These are phyloP conservation scores for Bothrops jararaca DNA, from an alignment of 2,113 vertebrate genomes.

Conservation along the genomic window DNA sequence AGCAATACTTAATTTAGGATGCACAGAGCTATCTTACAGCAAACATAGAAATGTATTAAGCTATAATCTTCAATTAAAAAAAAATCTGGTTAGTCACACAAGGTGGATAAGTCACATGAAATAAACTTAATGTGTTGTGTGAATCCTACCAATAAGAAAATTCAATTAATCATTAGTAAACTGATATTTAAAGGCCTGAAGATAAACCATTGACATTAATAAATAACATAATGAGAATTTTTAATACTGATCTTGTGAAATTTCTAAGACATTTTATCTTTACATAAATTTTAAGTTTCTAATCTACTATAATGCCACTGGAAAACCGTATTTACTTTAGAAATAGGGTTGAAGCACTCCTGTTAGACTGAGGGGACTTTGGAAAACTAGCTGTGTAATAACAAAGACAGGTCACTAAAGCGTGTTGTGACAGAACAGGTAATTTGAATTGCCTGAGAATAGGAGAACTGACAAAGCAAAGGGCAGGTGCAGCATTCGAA, in stretches of 20 bases:
- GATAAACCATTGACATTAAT: background rate
- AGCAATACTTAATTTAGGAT: background rate
- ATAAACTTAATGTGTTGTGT: background rate
- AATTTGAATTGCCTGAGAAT: background rate
- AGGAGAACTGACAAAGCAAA: background rate
- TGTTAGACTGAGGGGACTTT: background rate
- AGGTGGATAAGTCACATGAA: background rate
- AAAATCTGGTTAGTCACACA: background rate
- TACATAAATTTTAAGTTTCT: background rate
- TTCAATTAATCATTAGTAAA: background rate
- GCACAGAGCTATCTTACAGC: background rate
- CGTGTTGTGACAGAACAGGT: background rate
- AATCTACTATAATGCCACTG: background rate
- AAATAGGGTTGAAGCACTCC: background rate
- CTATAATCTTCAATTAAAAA: background rate
- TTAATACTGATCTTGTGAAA: background rate
- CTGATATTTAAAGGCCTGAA: background rate
- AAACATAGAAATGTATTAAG: background rate
- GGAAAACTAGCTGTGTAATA: background rate
- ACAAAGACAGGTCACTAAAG: background rate
- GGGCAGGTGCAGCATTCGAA: background rate
- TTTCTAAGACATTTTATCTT: background rate
- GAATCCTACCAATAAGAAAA: background rate
- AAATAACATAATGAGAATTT: background rate
- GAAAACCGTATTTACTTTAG: background rate